A percentile compares a stretch with the other conserved stretches of the same genome.
These are phyloP conservation scores for Campoplex nolae DNA, from an alignment of 2,888 invertebrate genomes.

Conservation along the genomic window DNA sequence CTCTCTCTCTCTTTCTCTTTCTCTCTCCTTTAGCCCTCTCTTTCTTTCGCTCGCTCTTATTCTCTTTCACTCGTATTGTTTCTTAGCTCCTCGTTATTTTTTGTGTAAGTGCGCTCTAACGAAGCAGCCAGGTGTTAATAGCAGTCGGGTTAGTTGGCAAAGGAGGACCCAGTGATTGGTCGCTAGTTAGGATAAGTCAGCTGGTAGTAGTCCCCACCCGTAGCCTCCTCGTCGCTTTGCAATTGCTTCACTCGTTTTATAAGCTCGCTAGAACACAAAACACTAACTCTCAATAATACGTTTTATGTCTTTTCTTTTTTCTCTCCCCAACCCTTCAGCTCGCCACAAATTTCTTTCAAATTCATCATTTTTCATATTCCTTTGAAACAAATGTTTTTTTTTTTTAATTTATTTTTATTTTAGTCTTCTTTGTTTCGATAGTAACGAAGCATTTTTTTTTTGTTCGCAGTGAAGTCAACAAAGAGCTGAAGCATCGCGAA, in stretches of 20 bases:
- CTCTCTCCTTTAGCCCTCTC: constrained; percentile 17
- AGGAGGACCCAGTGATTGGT: constrained; percentile 78
- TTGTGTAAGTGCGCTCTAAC: constrained; percentile 66
- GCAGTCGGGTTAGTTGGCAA: constrained; percentile 76
- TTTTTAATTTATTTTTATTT: neutral
- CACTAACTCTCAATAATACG: constrained; percentile 75
- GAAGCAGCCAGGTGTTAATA: constrained; percentile 70
- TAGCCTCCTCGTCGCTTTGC: constrained; percentile 82
- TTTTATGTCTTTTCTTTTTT: constrained; percentile 33
- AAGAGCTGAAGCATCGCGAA: neutral
- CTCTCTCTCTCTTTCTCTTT: constrained; percentile 26
- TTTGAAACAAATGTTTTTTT: neutral
- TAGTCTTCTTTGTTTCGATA: neutral
- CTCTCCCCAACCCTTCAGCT: neutral
- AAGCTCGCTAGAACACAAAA: constrained; percentile 84
- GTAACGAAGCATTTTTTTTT: neutral
- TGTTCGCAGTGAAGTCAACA: neutral
- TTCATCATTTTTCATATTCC: too few relatives aligned
- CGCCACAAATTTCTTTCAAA: neutral
- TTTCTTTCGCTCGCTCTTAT: constrained; percentile 21
- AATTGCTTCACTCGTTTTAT: constrained; percentile 83
- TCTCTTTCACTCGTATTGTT: neutral
- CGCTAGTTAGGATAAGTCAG: constrained; percentile 83
- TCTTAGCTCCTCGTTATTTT: constrained; percentile 31
- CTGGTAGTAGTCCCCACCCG: constrained; percentile 83